Evolutionary conservation across 2,113 vertebrate species (phyloP).

Genomic region (Coracopsis vasa): DNA sequence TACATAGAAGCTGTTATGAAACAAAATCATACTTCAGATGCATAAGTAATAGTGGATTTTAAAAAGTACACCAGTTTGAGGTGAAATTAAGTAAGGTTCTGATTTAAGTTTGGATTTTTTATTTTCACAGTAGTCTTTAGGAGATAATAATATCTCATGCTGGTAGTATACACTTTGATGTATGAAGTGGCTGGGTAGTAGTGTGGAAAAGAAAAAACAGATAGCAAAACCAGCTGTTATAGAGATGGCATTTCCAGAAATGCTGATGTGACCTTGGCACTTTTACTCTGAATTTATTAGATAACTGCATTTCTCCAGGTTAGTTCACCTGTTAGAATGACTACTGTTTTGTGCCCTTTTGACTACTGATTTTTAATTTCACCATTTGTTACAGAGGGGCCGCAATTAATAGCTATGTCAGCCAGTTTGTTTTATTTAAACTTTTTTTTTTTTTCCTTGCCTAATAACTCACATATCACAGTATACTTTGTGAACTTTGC

Average conservation of each 20-base stretch:
- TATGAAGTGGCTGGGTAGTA: conserved; percentile 5
- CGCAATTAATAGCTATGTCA: not conserved
- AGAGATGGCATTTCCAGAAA: not conserved
- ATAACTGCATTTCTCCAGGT: not conserved
- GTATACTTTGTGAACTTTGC: not conserved
- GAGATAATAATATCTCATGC: not conserved
- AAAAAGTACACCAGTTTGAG: not conserved
- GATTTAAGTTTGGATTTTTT: conserved; percentile 28
- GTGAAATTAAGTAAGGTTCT: not conserved
- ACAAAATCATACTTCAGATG: not conserved
- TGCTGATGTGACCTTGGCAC: not conserved
- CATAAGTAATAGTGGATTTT: not conserved
- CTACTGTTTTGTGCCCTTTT: not conserved
- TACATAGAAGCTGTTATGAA: not conserved
- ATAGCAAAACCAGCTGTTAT: not conserved
- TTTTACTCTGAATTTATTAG: not conserved
- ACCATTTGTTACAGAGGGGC: not conserved
- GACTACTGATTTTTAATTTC: not conserved
- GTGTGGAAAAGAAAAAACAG: not conserved
- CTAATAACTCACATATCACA: not conserved
- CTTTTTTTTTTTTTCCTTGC: not conserved
- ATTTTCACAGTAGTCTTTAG: conserved; percentile 20
- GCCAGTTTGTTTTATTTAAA: not conserved
- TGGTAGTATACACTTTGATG: not conserved
- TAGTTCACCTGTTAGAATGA: not conserved